Conservation (phyloP, 2,113 vertebrate genomes). For the Equus quagga region DNA sequence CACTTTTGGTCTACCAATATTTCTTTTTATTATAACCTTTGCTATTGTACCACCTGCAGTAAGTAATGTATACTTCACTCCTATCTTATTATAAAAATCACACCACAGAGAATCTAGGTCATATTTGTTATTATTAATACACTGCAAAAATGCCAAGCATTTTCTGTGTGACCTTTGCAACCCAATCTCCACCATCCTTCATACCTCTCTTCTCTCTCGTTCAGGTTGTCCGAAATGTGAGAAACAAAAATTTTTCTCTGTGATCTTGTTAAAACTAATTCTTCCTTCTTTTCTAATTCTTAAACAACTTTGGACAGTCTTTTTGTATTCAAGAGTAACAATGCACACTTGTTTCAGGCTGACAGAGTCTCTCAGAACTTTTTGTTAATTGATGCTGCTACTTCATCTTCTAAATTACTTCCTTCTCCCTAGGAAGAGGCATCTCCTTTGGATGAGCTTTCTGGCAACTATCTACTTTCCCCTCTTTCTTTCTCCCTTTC, state of each 20-base stretch:
- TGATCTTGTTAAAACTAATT: conserved; percentile 50
- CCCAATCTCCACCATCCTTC: background rate
- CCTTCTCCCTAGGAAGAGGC: background rate
- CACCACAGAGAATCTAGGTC: conserved; percentile 65
- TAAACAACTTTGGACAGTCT: conserved; percentile 24
- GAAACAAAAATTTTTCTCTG: conserved; percentile 49
- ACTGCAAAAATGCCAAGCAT: conserved; percentile 60
- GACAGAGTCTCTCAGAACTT: background rate
- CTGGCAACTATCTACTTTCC: background rate
- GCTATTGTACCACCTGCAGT: background rate
- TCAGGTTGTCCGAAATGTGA: conserved; percentile 28
- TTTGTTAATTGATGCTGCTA: conserved; percentile 29
- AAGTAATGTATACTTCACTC: conserved; percentile 24
- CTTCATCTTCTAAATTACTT: background rate
- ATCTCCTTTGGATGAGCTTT: background rate
- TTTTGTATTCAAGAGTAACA: conserved; percentile 1
- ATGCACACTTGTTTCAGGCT: conserved; percentile 15
- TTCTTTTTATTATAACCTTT: conserved; percentile 23
- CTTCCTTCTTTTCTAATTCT: conserved; percentile 31
- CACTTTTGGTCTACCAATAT: background rate
- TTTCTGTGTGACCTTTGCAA: conserved; percentile 62
- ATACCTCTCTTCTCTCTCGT: conserved; percentile 41
- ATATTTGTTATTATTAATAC: conserved; percentile 67
- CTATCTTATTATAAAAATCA: conserved; percentile 63
- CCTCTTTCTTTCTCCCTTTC: background rate